Percentiles rank a stretch among this genome's conserved stretches.
These are phyloP conservation scores for Tragelaphus strepsiceros DNA, from an alignment of 2,113 vertebrate genomes.

Conservation along the genomic window DNA sequence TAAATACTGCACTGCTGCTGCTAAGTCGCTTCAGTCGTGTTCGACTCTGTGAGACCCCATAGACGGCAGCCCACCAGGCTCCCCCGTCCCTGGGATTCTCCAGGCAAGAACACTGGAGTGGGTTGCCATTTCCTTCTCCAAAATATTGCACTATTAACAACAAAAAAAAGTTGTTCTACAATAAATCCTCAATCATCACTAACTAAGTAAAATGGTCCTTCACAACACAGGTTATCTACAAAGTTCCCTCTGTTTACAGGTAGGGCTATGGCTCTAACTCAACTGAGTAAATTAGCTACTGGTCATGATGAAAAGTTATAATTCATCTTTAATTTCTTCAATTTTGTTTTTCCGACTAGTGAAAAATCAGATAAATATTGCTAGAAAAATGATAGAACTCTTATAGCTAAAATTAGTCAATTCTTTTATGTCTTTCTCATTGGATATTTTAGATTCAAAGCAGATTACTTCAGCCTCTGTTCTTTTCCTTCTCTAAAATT, in stretches of 20 bases:
- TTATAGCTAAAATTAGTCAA: neutral
- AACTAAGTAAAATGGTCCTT: neutral
- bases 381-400: neutral
- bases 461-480: neutral
- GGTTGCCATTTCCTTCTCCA: too few relatives aligned
- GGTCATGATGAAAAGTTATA: neutral
- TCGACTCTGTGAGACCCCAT: too few relatives aligned
- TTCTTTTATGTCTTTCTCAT: neutral
- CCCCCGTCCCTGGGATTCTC: too few relatives aligned
- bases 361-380: conserved; percentile 8
- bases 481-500: neutral
- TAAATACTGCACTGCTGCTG: neutral
- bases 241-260: neutral
- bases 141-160: neutral
- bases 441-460: neutral
- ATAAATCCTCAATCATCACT: neutral
- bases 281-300: neutral
- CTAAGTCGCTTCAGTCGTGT: too few relatives aligned
- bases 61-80: too few relatives aligned
- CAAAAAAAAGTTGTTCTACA: neutral
- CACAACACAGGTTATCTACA: neutral
- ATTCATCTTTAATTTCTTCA: neutral
- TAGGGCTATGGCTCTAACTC: neutral
- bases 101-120: too few relatives aligned
- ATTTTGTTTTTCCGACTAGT: neutral